phyloP scores from a whole-genome alignment of 2,113 vertebrate species.

The Pygoscelis antarcticus region DNA sequence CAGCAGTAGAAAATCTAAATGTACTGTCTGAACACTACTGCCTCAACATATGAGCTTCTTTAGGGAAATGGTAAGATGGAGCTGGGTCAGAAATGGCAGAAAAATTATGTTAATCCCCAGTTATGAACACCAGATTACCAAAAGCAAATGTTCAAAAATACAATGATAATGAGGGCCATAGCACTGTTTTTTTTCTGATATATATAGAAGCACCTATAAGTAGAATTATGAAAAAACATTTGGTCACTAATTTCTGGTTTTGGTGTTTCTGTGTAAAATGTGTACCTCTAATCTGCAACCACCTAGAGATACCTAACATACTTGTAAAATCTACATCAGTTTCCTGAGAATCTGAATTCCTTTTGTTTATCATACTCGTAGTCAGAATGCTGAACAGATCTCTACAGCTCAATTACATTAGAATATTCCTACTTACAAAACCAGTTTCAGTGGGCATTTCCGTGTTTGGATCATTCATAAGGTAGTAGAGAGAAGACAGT shows the following conservation, averaged over 20 bases:
- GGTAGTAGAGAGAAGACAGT: background rate
- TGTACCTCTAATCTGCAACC: background rate
- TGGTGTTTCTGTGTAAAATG: background rate
- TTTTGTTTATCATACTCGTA: background rate
- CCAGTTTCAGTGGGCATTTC: background rate
- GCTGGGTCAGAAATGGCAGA: background rate
- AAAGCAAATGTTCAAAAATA: background rate
- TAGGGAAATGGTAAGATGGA: background rate
- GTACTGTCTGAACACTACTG: background rate
- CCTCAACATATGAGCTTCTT: background rate
- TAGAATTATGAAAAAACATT: background rate
- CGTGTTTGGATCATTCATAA: background rate
- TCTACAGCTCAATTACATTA: background rate
- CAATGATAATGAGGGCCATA: background rate
- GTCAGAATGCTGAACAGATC: background rate
- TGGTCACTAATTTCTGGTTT: background rate
- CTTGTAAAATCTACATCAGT: background rate
- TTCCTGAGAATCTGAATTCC: background rate
- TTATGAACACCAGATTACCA: background rate
- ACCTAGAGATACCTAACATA: background rate
- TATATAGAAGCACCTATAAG: background rate
- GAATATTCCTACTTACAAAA: background rate
- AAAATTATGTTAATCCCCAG: background rate
- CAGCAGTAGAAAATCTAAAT: background rate
- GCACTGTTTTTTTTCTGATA: background rate